Evolutionary conservation across 2,797 vertebrate genomes (phyloP).

Genomic region (Botia almorhae): DNA sequence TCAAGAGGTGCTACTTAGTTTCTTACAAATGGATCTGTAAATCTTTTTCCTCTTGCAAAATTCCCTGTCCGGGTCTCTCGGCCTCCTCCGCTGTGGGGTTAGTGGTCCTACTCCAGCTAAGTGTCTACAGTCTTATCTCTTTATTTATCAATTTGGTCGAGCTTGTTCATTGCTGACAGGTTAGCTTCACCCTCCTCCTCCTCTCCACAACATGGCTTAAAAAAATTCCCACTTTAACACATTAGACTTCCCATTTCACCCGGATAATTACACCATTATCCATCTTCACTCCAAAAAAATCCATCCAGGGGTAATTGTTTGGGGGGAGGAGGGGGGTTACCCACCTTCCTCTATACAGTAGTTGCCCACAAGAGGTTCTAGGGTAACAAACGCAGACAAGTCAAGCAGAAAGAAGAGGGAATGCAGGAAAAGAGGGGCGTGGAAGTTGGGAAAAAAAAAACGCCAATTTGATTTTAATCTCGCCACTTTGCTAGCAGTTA

Average conservation of each 20-base stretch:
- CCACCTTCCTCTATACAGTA: constrained; percentile 81
- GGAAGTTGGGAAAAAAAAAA: constrained; percentile 63
- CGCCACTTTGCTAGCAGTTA: constrained; percentile 95
- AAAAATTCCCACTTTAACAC: constrained; percentile 89
- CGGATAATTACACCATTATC: constrained; percentile 97
- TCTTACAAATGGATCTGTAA: not conserved
- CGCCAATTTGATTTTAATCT: constrained; percentile 98
- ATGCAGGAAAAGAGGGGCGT: constrained; percentile 58
- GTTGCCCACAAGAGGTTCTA: constrained; percentile 81
- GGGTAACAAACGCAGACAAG: constrained; percentile 94
- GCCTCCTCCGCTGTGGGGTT: constrained; percentile 6
- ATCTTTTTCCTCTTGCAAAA: not conserved
- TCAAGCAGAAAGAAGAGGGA: constrained; percentile 81
- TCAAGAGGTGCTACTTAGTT: not conserved
- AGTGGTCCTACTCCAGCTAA: constrained; percentile 55
- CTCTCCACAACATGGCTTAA: constrained; percentile 64
- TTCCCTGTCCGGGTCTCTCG: not conserved
- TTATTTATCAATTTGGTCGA: constrained; percentile 69
- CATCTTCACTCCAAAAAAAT: constrained; percentile 88
- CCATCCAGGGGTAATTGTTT: constrained; percentile 93
- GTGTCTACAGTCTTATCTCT: constrained; percentile 59
- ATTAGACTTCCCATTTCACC: constrained; percentile 92
- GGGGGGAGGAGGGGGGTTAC: constrained; percentile 81
- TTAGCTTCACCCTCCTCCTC: constrained; percentile 44
- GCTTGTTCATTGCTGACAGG: constrained; percentile 70